Base-by-base conservation (phyloP, 2,113 vertebrate species). In the Calidris pygmaea region DNA sequence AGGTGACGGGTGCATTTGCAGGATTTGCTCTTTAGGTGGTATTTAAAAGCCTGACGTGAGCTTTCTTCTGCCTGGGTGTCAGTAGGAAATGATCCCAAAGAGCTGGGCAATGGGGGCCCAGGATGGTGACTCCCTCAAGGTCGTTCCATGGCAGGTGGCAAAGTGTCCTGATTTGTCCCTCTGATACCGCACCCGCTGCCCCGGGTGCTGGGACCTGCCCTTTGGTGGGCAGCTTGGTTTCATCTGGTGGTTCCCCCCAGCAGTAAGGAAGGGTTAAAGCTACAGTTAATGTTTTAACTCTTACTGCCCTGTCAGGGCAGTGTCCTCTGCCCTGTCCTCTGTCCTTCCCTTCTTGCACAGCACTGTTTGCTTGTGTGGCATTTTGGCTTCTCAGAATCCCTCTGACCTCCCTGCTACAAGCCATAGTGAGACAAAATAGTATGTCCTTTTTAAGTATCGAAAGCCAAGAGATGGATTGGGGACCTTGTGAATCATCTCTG, bases 361-460 rank as follows among this genome's bases (percentile, higher is more conserved):
- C 41, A 72, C 50, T 29, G 9, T 67, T 81, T 50, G 47, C 82
- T 78, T 35, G 3, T 26, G 23, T 56, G 83, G 58, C 41, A 2
- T 45, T 65, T 55, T 3, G 13, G 55, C 22, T 73, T 94, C 52
- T 81, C 45, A 8, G 66, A 94, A 83, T 55, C 70, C 29, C 23
- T 73, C 75, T 95, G 72, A 59, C 48, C 37, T 80, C 21, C 45
- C 59, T 0, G 0, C 47, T 59, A n/a, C 19, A 32, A 48, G 62
- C 82, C 58, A 9, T 6, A 73, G 34, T 4, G 43, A 79, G 50
- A 22, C 73, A 47, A 48, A 94, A 90, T 48, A 66, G 3, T 22
- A 43, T 88, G 30, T 85, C 94, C 94, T 93, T 87, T 97, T 95
- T 75, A 80, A 96, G 82, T 72, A 91, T 41, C 1, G 11, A 63